Conservation (phyloP, 1,140 invertebrate genomes). For the Mya arenaria region DNA sequence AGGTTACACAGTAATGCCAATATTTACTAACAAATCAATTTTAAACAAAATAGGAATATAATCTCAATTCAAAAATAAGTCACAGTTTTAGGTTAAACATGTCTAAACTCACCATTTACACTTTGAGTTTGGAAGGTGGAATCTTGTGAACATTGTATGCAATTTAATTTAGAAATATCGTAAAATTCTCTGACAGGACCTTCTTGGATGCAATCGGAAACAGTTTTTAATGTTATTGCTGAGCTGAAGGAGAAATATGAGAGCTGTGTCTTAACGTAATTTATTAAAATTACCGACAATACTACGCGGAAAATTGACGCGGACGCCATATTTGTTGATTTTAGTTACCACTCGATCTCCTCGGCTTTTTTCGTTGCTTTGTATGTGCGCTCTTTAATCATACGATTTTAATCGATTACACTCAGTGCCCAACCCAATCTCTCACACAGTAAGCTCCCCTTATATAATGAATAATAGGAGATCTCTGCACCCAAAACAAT, state of each 20-base stretch:
- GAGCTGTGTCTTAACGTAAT: not conserved
- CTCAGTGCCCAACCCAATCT: no score
- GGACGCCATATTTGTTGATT: slow-evolving; percentile 72
- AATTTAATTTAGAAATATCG: slow-evolving; percentile 32
- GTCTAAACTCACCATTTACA: slow-evolving; percentile 57
- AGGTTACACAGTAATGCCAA: no score
- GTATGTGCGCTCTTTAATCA: no score
- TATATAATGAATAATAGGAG: no score
- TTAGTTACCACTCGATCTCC: slow-evolving; percentile 31
- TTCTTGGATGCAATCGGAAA: slow-evolving; percentile 34
- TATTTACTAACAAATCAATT: no score
- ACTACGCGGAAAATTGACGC: not conserved
- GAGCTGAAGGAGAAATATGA: not conserved
- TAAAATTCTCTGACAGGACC: slow-evolving; percentile 40
- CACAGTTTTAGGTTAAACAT: no score
- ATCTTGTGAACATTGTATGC: slow-evolving; percentile 42
- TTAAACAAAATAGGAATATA: no score
- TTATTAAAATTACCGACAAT: not conserved
- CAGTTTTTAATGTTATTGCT: slow-evolving; percentile 7
- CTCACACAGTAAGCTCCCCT: no score
- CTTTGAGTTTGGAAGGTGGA: slow-evolving; percentile 25
- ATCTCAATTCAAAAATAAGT: no score
- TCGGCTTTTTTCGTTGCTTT: not conserved
- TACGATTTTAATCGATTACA: no score
- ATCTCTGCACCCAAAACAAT: no score